Base-by-base conservation (phyloP, 2,797 vertebrate genomes). In the Sardinella longiceps region DNA sequence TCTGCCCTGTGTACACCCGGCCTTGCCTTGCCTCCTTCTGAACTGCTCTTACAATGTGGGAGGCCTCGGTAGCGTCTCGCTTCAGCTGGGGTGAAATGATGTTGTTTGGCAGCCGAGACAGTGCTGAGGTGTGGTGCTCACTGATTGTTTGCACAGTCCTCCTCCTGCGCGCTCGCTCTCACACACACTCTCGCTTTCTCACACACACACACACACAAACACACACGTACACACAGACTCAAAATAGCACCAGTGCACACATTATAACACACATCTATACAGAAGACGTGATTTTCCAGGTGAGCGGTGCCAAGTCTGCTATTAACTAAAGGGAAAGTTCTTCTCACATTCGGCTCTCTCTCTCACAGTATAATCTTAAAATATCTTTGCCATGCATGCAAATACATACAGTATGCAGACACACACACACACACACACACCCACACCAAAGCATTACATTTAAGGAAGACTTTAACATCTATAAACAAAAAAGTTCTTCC, bases 121-220 rank as follows among this genome's bases (percentile, higher is more conserved):
- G 3, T 10, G 5, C 56, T 60, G 56, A 60, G 56, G 56, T 60
- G 56, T 53, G 18, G 51, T 20, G 51, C 51, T 23, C 51, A 9
- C 51, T 53, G 51, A 53, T 53, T 53, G 51, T 60, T 60, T 60
- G 56, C 56, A 60, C 56, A 25, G 56, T 60, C 56, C 56, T 60
- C 56, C 56, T 60, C 23, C 1, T 60, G 56, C 7, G 9, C 63
- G 33, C 63, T 30, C 10, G 10, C 28, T 3, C 30, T 4, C 63
- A 66, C 63, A 66, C 28, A 33, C 63, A 66, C 25, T 5, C 63
- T 30, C 63, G 14, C 63, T 4, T 0, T 3, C 56, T 33, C 28
- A 15, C 30, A 70, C 28, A 18, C 63, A 70, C 63, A 33, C 28
- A 70, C 30, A 70, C 28, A 70, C 60, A 66, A 2, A 66, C 25